Percentiles rank a stretch among this genome's conserved stretches.
Evolutionary conservation across 2,888 invertebrate species (phyloP).

Genomic region (Microctonus aethiopoides): DNA sequence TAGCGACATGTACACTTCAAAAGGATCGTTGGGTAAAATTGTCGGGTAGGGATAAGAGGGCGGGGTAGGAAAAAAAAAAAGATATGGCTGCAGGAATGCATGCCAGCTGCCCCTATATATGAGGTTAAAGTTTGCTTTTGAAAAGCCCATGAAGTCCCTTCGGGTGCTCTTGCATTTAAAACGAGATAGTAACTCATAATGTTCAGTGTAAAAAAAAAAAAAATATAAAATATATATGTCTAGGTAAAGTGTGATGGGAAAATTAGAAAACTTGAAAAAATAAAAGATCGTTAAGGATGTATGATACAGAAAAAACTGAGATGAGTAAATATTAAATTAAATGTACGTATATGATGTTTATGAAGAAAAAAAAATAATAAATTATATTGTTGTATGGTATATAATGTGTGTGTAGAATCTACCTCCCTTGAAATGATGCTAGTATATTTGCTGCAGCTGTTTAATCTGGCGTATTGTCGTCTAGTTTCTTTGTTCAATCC

Average conservation of each 20-base stretch:
- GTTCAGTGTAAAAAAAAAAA: slow-evolving; percentile 1
- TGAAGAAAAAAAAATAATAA: neutral
- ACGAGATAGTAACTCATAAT: slow-evolving; percentile 51
- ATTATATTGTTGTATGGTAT: neutral
- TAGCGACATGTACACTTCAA: neutral
- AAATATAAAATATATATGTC: slow-evolving; percentile 1
- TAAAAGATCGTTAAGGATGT: slow-evolving; percentile 9
- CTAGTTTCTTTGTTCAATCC: neutral
- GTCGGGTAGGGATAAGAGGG: slow-evolving; percentile 23
- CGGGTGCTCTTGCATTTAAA: slow-evolving; percentile 23
- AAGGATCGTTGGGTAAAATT: slow-evolving; percentile 19
- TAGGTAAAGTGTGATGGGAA: slow-evolving; percentile 5
- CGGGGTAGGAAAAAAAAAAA: slow-evolving; percentile 33
- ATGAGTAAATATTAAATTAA: too few relatives aligned
- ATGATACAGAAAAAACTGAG: too few relatives aligned
- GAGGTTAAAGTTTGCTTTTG: slow-evolving; percentile 51
- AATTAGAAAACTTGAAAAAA: neutral
- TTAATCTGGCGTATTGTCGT: neutral
- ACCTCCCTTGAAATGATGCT: neutral
- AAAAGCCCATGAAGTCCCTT: slow-evolving; percentile 42
- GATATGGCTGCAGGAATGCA: slow-evolving; percentile 53
- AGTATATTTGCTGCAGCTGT: neutral
- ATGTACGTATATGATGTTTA: too few relatives aligned
- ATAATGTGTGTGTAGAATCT: neutral
- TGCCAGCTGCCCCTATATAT: slow-evolving; percentile 58